Percentiles rank a stretch among this genome's conserved stretches.
These are phyloP conservation scores for Zosterops pallidus DNA, from an alignment of 2,113 vertebrate genomes.

Conservation along the genomic window DNA sequence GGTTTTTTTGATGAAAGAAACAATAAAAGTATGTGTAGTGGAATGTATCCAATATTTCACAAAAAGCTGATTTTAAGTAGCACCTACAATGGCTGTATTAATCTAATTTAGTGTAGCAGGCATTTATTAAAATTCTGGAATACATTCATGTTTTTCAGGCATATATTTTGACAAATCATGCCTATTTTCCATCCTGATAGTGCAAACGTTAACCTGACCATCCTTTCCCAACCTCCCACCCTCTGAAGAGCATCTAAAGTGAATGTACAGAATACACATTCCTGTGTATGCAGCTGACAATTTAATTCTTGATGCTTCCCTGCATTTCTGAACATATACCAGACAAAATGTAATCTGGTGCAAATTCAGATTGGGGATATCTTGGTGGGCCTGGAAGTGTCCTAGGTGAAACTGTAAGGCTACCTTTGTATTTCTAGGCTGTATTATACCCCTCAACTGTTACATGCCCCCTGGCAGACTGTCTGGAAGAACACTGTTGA, in stretches of 20 bases:
- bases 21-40: not conserved
- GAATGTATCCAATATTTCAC: not conserved
- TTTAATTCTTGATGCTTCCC: not conserved
- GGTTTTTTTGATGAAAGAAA: not conserved
- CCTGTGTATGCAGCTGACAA: not conserved
- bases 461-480: not conserved
- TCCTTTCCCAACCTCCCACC: not conserved
- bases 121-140: not conserved
- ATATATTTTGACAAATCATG: not conserved
- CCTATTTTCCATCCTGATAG: not conserved
- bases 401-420: not conserved
- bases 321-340: not conserved
- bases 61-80: not conserved
- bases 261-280: accelerated
- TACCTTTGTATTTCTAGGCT: not conserved
- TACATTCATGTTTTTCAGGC: not conserved
- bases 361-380: not conserved
- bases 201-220: not conserved
- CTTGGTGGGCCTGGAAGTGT: not conserved
- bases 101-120: not conserved
- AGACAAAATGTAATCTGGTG: not conserved
- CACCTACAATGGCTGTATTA: not conserved
- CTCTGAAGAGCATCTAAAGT: not conserved
- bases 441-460: accelerated
- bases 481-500: not conserved